Conservation (phyloP, 1,140 invertebrate genomes). For the Trachelipus rathkii region DNA sequence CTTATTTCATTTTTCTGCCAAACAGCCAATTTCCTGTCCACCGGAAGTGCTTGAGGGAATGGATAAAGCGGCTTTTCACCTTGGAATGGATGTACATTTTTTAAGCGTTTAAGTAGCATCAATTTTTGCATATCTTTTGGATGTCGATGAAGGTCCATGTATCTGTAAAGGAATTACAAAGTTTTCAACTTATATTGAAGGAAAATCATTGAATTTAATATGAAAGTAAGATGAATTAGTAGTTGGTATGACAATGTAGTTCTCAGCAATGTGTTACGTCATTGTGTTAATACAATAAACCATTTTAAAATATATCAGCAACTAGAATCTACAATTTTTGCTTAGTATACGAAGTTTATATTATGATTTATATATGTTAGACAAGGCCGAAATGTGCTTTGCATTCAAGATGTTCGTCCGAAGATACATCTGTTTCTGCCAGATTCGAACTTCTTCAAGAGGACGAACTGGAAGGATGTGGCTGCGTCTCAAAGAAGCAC, state of each 20-base stretch:
- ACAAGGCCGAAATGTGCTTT: too few species aligned
- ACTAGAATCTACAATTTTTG: too few species aligned
- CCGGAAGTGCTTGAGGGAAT: slow-evolving; percentile 66
- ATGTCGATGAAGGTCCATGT: slow-evolving; percentile 87
- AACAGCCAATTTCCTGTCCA: slow-evolving; percentile 58
- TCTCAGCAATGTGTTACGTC: background rate
- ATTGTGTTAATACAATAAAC: too few species aligned
- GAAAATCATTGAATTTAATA: background rate
- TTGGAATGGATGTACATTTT: slow-evolving; percentile 75
- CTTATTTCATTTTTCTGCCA: slow-evolving; percentile 62
- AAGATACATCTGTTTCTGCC: too few species aligned
- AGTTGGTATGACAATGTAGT: too few species aligned
- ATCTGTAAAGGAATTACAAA: slow-evolving; percentile 52
- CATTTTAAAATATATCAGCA: too few species aligned
- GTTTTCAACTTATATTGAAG: background rate
- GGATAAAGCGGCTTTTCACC: slow-evolving; percentile 61
- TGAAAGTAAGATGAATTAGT: background rate
- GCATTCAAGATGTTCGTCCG: too few species aligned
- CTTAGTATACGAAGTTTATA: too few species aligned
- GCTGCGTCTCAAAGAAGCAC: too few species aligned
- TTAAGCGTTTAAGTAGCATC: slow-evolving; percentile 73
- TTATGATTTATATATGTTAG: too few species aligned
- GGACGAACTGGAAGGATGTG: too few species aligned
- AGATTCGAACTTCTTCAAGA: too few species aligned
- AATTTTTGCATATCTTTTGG: slow-evolving; percentile 82